Base-by-base conservation (phyloP, 92 coral and sea anemone species). In the Phymanthus crucifer region DNA sequence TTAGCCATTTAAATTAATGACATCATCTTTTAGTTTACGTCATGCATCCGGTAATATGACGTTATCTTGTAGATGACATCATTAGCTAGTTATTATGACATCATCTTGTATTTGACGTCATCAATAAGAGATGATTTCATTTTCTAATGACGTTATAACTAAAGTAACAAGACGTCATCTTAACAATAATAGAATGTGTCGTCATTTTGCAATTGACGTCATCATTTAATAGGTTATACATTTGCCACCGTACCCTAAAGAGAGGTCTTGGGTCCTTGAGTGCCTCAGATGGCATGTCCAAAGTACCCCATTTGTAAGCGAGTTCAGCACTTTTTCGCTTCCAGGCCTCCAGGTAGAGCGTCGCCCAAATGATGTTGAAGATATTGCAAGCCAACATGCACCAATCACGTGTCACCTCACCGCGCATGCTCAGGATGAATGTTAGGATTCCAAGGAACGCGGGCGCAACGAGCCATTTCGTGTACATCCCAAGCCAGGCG, bases 401-500 rank as follows among this genome's bases (percentile, higher is more conserved):
- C 99, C 99, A 96, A 75, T 96, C 99, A 61, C 99, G 93, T 17
- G 97, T 87, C 45, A 83, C 91, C 91, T 93, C 99, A 21, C 99
- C 84, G 54, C 94, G 94, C 83, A 80, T 84, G 90, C 95, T 90
- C 72, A 96, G 89, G 29, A 87, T 58, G 83, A 96, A 96, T 45
- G 97, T 96, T 6, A 96, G 77, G 86, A 96, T 91, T 26, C 99
- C 99, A 24, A 96, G 90, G 52, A 93, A 72, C 35, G 99, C 89
- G 56, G 99, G 99, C 73, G 99, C 99, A 65, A 96, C 75, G 66
- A 96, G 79, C 99, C 99, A 96, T 78, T 96, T 96, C 73, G 99
- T 96, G 91, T 96, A 96, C 91, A 96, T 87, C 10, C 99, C 99
- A 74, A 96, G 88, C 99, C 99, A 96, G 40, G 96, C 99, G 77